Evolutionary conservation across 1,140 invertebrate species (phyloP).

Genomic region (Wiebesia pumilae): DNA sequence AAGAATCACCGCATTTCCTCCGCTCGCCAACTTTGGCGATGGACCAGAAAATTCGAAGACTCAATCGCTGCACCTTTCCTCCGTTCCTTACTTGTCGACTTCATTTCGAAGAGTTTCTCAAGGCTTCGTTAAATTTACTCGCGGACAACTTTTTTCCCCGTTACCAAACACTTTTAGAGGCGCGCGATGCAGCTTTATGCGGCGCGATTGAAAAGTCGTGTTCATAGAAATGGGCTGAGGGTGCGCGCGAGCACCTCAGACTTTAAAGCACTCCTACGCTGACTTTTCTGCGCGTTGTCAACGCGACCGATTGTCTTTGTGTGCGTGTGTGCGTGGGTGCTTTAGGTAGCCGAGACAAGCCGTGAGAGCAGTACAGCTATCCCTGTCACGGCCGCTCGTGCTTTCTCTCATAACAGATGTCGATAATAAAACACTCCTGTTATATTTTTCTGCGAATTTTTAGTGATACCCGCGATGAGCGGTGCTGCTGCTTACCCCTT

Average conservation of each 20-base stretch:
- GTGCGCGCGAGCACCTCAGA: neutral
- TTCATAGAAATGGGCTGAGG: slow-evolving; percentile 4
- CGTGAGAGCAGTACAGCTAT: no score
- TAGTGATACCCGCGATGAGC: no score
- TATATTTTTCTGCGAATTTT: neutral
- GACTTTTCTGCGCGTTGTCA: no score
- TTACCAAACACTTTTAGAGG: no score
- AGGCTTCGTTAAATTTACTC: neutral
- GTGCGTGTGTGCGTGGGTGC: no score
- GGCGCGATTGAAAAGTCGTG: slow-evolving; percentile 26
- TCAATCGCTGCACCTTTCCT: neutral
- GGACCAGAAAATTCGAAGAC: neutral
- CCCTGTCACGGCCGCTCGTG: neutral
- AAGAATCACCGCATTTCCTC: neutral
- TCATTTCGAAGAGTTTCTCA: no score
- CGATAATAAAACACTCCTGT: neutral
- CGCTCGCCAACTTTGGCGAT: neutral
- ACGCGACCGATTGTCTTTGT: no score
- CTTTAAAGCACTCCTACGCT: no score
- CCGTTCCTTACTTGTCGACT: neutral
- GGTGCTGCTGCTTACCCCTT: neutral
- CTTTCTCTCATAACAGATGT: neutral
- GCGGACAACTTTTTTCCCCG: neutral
- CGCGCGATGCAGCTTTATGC: neutral
- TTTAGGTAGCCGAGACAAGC: no score